Conservation (phyloP, 2,888 invertebrate genomes). For the Metopia argyrocephala region DNA sequence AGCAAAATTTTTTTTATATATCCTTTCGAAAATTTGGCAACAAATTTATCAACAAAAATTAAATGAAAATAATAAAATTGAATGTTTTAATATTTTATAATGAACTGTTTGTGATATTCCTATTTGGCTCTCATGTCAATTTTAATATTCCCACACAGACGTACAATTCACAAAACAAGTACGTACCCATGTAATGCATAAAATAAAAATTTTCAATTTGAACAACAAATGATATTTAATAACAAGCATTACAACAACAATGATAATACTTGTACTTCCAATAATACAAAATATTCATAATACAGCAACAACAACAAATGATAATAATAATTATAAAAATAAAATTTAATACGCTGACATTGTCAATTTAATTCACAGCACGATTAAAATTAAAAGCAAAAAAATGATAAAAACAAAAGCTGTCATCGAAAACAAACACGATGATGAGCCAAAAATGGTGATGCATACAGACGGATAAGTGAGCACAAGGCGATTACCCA, state of each 20-base stretch:
- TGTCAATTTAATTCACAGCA: constrained; percentile 62
- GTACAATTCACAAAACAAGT: not conserved
- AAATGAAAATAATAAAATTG: too few species aligned
- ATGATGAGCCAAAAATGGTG: constrained; percentile 51
- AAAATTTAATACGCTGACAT: constrained; percentile 50
- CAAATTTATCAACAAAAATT: not conserved
- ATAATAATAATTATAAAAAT: constrained; percentile 51
- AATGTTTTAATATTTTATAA: constrained; percentile 3
- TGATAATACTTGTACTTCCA: too few species aligned
- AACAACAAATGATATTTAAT: not conserved
- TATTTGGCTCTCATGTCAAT: constrained; percentile 3
- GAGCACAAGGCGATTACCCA: constrained; percentile 5
- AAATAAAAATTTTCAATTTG: not conserved
- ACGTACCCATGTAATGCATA: not conserved
- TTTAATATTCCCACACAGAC: not conserved
- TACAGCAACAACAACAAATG: constrained; percentile 40
- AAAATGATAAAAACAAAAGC: constrained; percentile 27
- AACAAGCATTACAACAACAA: not conserved
- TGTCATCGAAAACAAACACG: constrained; percentile 40
- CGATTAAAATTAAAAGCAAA: constrained; percentile 52
- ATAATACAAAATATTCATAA: not conserved
- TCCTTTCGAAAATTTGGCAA: not conserved
- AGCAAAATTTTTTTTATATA: not conserved
- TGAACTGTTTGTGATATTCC: not conserved
- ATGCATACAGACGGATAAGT: constrained; percentile 7